These are phyloP conservation scores for Phylloscopus collybita DNA, from an alignment of 2,797 vertebrate genomes.

Conservation along the genomic window DNA sequence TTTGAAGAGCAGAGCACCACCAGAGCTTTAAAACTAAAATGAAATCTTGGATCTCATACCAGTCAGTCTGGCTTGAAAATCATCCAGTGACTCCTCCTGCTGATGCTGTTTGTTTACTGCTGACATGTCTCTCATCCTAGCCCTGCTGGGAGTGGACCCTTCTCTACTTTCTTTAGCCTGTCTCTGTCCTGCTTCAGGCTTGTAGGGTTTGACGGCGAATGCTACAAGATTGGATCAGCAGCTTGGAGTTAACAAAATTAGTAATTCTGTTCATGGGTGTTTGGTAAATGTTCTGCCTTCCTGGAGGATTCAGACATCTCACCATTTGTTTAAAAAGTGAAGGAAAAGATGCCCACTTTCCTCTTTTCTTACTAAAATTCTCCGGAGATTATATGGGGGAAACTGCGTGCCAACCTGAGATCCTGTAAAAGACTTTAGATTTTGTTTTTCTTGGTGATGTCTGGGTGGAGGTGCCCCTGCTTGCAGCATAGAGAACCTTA, in stretches of 20 bases:
- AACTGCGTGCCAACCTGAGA: background rate
- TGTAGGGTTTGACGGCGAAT: background rate
- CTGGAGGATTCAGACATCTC: background rate
- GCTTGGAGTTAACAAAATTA: accelerated
- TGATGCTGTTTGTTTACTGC: background rate
- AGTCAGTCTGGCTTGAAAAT: background rate
- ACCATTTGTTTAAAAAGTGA: background rate
- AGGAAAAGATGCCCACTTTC: background rate
- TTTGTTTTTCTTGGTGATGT: background rate
- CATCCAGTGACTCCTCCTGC: background rate
- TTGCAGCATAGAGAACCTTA: background rate
- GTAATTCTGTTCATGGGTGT: background rate
- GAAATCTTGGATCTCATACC: background rate
- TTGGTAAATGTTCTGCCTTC: background rate
- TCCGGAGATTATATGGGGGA: background rate
- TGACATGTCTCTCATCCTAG: background rate
- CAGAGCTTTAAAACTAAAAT: background rate
- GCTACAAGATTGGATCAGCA: background rate
- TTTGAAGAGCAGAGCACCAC: background rate
- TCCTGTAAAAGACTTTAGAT: background rate
- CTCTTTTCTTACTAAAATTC: background rate
- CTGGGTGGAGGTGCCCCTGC: background rate
- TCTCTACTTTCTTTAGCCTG: background rate
- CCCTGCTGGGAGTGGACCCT: background rate
- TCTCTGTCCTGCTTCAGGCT: background rate